A percentile compares a stretch with the other conserved stretches of the same genome.
phyloP scores from a whole-genome alignment of 2,888 invertebrate genomes.

The Galeruca laticollis region DNA sequence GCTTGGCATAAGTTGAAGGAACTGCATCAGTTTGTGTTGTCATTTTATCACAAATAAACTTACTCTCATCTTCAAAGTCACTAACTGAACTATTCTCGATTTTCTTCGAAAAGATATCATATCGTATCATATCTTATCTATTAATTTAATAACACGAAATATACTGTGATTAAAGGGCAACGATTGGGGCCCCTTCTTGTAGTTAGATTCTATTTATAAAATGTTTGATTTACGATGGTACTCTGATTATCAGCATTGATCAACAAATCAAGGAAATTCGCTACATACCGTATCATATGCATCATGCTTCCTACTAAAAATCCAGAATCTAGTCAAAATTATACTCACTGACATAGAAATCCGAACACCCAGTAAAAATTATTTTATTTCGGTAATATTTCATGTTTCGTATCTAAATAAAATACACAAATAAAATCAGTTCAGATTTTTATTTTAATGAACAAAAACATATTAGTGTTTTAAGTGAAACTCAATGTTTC shows the following conservation, averaged over 20 bases:
- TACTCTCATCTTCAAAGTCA: neutral
- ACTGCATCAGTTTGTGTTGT: slow-evolving; percentile 22
- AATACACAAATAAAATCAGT: no score
- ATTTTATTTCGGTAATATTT: no score
- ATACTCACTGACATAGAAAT: no score
- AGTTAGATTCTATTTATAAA: neutral
- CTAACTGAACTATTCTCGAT: neutral
- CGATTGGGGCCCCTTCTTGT: neutral
- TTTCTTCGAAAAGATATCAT: slow-evolving; percentile 8
- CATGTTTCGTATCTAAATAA: no score
- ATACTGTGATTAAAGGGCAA: neutral
- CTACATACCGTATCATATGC: no score
- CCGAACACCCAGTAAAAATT: no score
- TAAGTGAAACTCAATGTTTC: no score
- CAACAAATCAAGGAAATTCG: no score
- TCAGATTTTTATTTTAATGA: no score
- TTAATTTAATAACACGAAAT: neutral
- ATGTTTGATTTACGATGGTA: neutral
- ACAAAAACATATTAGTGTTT: no score
- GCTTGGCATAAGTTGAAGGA: neutral
- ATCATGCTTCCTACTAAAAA: neutral
- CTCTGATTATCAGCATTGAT: neutral
- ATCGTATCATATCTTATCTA: slow-evolving; percentile 5
- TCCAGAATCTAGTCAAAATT: no score
- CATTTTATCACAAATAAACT: slow-evolving; percentile 3